Evolutionary conservation across 2,888 invertebrate genomes (phyloP).

Genomic region (Lamellibrachia columna): DNA sequence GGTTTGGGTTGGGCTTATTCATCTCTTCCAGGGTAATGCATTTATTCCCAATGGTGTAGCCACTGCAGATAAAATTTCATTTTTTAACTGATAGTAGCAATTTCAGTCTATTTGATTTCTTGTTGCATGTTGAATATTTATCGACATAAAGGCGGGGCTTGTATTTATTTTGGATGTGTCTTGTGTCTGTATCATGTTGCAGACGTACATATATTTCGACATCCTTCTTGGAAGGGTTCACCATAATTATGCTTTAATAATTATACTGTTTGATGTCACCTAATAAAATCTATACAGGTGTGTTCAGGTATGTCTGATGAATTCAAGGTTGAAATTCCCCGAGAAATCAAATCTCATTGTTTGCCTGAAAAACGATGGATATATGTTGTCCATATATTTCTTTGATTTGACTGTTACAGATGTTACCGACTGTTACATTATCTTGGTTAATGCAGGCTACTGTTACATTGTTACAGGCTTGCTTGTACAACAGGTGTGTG

Average conservation of each 20-base stretch:
- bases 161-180: no score
- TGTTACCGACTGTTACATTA: not conserved
- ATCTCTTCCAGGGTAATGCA: not conserved
- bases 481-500: not conserved
- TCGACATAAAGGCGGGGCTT: no score
- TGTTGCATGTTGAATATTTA: not conserved
- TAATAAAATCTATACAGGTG: no score
- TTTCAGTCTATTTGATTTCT: not conserved
- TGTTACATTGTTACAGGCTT: not conserved
- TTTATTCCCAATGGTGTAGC: not conserved
- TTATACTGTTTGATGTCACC: not conserved
- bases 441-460: not conserved
- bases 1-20: not conserved
- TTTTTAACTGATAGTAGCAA: not conserved
- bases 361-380: not conserved
- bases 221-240: not conserved
- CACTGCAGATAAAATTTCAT: not conserved
- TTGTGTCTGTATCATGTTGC: not conserved
- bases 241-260: conserved; percentile 11
- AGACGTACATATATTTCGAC: not conserved
- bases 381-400: not conserved
- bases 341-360: not conserved
- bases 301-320: not conserved
- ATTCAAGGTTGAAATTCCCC: not conserved
- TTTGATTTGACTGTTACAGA: not conserved